Conservation (phyloP, 2,113 vertebrate species). For the Elaphurus davidianus region DNA sequence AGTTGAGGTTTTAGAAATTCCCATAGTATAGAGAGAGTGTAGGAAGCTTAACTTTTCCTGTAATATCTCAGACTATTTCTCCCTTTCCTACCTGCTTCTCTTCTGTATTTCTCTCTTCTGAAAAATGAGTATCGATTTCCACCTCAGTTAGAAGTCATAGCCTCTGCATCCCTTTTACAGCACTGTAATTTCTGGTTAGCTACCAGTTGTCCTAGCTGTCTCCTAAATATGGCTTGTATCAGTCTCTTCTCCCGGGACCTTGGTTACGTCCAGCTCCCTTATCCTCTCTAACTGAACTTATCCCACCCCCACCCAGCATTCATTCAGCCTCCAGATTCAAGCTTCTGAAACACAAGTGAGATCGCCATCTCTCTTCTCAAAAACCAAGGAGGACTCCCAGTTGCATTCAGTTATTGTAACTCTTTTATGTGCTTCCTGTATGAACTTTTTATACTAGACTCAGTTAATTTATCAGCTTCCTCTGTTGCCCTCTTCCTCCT, state of each 20-base stretch:
- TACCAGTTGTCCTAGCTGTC: neutral
- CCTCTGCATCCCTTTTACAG: neutral
- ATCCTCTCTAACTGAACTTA: neutral
- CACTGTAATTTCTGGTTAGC: neutral
- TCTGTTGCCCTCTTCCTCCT: neutral
- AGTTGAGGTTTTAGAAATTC: neutral
- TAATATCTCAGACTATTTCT: neutral
- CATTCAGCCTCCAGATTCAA: neutral
- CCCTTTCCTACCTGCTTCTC: neutral
- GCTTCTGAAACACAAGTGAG: neutral
- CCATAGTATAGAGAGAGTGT: neutral
- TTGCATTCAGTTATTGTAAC: neutral
- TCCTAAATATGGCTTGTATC: neutral
- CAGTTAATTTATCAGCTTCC: neutral
- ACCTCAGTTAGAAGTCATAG: neutral
- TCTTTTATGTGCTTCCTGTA: neutral
- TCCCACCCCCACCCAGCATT: neutral
- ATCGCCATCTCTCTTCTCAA: neutral
- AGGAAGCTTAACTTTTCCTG: neutral
- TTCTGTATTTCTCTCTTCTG: neutral
- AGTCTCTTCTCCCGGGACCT: neutral
- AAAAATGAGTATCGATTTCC: neutral
- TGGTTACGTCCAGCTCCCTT: neutral
- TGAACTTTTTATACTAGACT: neutral
- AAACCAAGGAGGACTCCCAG: neutral